phyloP scores from a whole-genome alignment of 2,113 vertebrate genomes.

The Pseudopipra pipra region DNA sequence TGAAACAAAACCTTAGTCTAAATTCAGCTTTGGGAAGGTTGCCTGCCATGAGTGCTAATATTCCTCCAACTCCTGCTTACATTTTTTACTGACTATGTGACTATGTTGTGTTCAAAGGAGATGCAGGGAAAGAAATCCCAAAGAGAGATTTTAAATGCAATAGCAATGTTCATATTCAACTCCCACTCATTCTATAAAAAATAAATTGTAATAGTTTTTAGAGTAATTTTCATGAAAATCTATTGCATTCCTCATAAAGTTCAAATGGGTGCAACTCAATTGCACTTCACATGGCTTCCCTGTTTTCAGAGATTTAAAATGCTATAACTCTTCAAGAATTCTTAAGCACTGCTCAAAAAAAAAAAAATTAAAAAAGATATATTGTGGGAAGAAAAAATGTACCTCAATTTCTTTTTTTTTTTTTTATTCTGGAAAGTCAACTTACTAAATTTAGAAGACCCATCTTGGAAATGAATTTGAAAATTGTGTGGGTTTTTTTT shows the following conservation, averaged over 20 bases:
- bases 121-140: not conserved
- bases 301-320: not conserved
- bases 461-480: not conserved
- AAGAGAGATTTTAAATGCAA: conserved; percentile 5
- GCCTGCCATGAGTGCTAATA: not conserved
- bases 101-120: not conserved
- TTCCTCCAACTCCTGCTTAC: not conserved
- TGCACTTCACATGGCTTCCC: not conserved
- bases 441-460: not conserved
- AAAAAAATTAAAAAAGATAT: not conserved
- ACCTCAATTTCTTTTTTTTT: not conserved
- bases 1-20: not conserved
- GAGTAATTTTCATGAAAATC: not conserved
- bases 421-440: not conserved
- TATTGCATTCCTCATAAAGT: not conserved
- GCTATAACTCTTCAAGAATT: not conserved
- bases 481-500: not conserved
- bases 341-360: not conserved
- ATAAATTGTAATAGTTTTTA: not conserved
- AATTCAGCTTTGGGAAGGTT: not conserved
- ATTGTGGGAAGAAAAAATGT: not conserved
- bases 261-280: not conserved
- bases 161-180: not conserved
- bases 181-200: not conserved
- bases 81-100: not conserved